Percentiles rank a stretch among this genome's conserved stretches.
Evolutionary conservation across 2,113 vertebrate genomes (phyloP).

Genomic region (Pardalotus punctatus): DNA sequence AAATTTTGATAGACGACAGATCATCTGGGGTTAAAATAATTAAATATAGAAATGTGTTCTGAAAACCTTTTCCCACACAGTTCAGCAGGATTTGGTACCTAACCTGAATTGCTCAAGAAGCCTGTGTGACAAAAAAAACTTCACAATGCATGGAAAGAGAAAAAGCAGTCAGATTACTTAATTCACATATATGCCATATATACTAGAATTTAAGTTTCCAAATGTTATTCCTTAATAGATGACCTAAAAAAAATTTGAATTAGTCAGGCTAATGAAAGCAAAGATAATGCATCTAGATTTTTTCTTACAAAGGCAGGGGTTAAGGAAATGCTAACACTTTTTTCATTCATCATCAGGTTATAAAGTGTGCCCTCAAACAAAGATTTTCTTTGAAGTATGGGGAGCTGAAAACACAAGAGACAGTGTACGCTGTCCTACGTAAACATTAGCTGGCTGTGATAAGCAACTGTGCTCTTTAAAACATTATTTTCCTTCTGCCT

Average conservation of each 20-base stretch:
- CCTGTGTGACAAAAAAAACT: background rate
- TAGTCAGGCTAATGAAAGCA: constrained; percentile 1
- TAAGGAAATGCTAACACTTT: constrained; percentile 37
- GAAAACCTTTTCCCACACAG: constrained; percentile 41
- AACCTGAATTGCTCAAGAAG: constrained; percentile 2
- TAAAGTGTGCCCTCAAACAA: constrained; percentile 56
- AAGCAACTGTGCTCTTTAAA: constrained; percentile 52
- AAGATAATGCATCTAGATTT: constrained; percentile 2
- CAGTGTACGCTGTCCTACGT: constrained; percentile 31
- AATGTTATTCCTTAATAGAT: background rate
- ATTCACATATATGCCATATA: background rate
- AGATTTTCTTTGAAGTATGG: constrained; percentile 68
- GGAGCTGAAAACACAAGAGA: constrained; percentile 61
- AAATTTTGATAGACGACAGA: constrained; percentile 68
- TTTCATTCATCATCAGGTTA: constrained; percentile 55
- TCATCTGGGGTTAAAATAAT: constrained; percentile 63
- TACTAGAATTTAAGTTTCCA: constrained; percentile 20
- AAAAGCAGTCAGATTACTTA: constrained; percentile 27
- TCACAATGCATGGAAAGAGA: background rate
- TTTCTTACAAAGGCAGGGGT: constrained; percentile 3
- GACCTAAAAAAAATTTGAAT: background rate
- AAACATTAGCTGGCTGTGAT: constrained; percentile 55
- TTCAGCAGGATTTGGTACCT: constrained; percentile 21
- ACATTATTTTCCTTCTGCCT: constrained; percentile 18
- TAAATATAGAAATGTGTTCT: constrained; percentile 49